A percentile compares a stretch with the other conserved stretches of the same genome.
These are phyloP conservation scores for Neoitamus cyanurus DNA, from an alignment of 2,888 invertebrate genomes.

Conservation along the genomic window DNA sequence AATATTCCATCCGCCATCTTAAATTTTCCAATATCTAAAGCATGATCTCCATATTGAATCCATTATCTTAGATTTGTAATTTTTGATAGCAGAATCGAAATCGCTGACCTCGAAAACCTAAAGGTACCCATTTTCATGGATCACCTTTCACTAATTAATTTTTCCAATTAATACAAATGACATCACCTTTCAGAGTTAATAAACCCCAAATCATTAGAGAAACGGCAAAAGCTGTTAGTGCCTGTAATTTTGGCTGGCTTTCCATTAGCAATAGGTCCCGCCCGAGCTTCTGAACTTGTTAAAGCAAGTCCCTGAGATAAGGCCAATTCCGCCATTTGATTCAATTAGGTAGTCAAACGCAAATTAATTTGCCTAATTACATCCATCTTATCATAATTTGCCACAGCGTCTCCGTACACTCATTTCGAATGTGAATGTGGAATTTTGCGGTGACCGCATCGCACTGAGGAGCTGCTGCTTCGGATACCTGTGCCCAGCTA, in stretches of 20 bases:
- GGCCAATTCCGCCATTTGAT: neutral
- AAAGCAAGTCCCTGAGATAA: neutral
- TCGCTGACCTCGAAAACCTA: no score
- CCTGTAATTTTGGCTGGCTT: neutral
- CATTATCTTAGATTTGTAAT: no score
- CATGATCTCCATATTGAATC: no score
- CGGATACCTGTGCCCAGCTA: neutral
- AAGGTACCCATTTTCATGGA: no score
- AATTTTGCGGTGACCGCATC: neutral
- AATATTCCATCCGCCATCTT: no score
- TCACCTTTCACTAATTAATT: neutral
- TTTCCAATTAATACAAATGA: neutral
- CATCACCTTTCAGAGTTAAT: neutral
- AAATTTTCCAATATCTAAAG: no score
- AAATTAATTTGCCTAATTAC: constrained; percentile 1
- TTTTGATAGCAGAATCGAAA: no score
- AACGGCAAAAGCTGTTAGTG: neutral
- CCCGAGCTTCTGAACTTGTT: neutral
- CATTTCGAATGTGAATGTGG: neutral
- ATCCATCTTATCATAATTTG: constrained; percentile 4
- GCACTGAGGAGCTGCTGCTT: no score
- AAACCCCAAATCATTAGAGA: neutral
- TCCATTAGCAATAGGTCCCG: neutral
- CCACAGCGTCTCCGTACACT: neutral
- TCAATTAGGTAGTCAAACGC: neutral